phyloP scores from a whole-genome alignment of 2,113 vertebrate genomes.

The Pithys albifrons region DNA sequence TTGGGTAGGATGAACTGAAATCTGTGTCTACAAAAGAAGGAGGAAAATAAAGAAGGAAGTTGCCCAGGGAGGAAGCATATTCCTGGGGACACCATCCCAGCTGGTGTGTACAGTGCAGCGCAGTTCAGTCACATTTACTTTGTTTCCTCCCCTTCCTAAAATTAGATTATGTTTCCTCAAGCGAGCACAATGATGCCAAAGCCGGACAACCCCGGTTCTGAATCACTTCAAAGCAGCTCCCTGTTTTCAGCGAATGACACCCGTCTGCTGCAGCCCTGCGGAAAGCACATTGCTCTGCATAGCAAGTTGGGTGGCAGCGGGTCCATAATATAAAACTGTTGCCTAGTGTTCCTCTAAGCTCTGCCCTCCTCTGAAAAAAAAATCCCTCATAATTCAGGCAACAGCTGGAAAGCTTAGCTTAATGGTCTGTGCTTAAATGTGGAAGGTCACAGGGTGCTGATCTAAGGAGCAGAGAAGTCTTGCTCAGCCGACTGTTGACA shows the following conservation, averaged over 20 bases:
- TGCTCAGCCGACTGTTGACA: conserved; percentile 86
- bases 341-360: conserved; percentile 77
- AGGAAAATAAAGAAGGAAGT: not conserved
- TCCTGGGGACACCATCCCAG: fast-evolving
- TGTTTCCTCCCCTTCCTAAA: conserved; percentile 19
- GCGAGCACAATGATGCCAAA: not conserved
- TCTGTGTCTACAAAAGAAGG: not conserved
- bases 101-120: fast-evolving
- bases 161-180: not conserved
- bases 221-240: conserved; percentile 29
- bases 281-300: not conserved
- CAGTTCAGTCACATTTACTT: not conserved
- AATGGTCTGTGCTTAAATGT: conserved; percentile 82
- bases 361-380: conserved; percentile 58
- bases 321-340: conserved; percentile 75
- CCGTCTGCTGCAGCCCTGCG: not conserved
- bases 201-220: not conserved
- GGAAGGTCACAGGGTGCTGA: conserved; percentile 86
- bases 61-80: fast-evolving
- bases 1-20: not conserved
- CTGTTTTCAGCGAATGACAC: not conserved
- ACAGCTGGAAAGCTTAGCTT: conserved; percentile 86
- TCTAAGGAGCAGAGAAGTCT: conserved; percentile 80
- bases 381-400: conserved; percentile 77
- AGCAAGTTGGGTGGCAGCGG: conserved; percentile 72